These are phyloP conservation scores for Micromussa lordhowensis DNA, from an alignment of 92 coral and sea anemone genomes.

Conservation along the genomic window DNA sequence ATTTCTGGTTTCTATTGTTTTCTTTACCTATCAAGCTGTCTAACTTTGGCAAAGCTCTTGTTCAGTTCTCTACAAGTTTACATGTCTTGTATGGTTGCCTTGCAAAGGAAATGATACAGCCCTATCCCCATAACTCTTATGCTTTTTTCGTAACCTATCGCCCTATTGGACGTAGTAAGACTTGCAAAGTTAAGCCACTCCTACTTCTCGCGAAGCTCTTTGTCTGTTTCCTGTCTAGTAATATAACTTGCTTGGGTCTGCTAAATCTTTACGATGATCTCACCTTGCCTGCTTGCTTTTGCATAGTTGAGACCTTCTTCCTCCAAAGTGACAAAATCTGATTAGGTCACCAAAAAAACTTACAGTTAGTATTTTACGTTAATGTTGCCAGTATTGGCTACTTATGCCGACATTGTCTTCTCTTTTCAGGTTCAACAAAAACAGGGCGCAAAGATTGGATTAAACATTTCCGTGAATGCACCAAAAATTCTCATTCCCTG, in stretches of 20 bases:
- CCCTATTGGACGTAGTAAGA: background rate
- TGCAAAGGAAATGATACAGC: background rate
- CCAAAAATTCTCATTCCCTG: slow-evolving; percentile 87
- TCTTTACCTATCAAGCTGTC: background rate
- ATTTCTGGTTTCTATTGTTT: background rate
- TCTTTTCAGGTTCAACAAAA: slow-evolving; percentile 73
- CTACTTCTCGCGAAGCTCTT: background rate
- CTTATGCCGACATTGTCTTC: background rate
- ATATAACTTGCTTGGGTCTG: background rate
- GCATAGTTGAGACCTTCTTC: background rate
- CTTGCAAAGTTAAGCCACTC: background rate
- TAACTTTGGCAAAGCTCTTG: background rate
- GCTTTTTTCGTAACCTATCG: background rate
- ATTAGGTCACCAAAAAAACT: background rate
- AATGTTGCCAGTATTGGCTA: background rate
- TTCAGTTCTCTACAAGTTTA: background rate
- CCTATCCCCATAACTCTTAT: background rate
- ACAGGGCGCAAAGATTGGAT: slow-evolving; percentile 91
- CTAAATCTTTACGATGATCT: background rate
- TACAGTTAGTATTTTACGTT: background rate
- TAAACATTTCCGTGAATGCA: slow-evolving; percentile 82
- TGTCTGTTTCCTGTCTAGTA: background rate
- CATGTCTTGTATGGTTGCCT: background rate
- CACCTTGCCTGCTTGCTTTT: background rate
- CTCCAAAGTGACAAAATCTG: background rate